Evolutionary conservation across 2,113 vertebrate genomes (phyloP).

Genomic region (Cygnus atratus): DNA sequence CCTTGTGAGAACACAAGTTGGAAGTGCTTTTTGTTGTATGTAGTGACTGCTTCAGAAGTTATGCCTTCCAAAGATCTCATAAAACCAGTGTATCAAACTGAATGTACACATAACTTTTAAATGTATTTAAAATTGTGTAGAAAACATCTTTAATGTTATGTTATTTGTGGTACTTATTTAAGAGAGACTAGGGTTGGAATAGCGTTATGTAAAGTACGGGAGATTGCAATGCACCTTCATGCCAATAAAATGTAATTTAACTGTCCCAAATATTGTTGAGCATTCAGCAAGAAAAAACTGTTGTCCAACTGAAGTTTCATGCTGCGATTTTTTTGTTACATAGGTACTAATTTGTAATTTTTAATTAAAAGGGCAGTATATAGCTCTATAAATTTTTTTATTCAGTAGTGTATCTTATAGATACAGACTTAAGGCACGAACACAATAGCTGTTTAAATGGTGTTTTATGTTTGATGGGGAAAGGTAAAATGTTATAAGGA

Average conservation of each 20-base stretch:
- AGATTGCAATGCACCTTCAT: slow-evolving; percentile 97
- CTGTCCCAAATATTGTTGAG: slow-evolving; percentile 83
- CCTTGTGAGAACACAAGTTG: slow-evolving; percentile 78
- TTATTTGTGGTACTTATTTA: slow-evolving; percentile 86
- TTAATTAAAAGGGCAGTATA: slow-evolving; percentile 77
- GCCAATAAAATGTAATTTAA: slow-evolving; percentile 86
- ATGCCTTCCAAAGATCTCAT: slow-evolving; percentile 77
- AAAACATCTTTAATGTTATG: slow-evolving; percentile 79
- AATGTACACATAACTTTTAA: slow-evolving; percentile 80
- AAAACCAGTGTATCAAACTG: slow-evolving; percentile 68
- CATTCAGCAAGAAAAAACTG: slow-evolving; percentile 77
- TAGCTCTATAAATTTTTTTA: slow-evolving; percentile 81
- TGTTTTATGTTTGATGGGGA: slow-evolving; percentile 89
- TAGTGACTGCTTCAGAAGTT: slow-evolving; percentile 78
- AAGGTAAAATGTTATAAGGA: slow-evolving; percentile 84
- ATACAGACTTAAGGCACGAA: slow-evolving; percentile 92
- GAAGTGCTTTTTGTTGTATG: slow-evolving; percentile 77
- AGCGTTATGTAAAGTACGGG: slow-evolving; percentile 87
- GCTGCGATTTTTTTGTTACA: slow-evolving; percentile 86
- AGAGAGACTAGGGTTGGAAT: slow-evolving; percentile 81
- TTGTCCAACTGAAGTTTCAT: slow-evolving; percentile 84
- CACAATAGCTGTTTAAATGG: slow-evolving; percentile 86
- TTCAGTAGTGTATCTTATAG: slow-evolving; percentile 98
- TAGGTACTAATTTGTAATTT: slow-evolving; percentile 91
- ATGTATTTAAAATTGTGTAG: slow-evolving; percentile 80